Evolutionary conservation across 2,113 vertebrate species (phyloP).

Genomic region (Leptobrachium leishanense): DNA sequence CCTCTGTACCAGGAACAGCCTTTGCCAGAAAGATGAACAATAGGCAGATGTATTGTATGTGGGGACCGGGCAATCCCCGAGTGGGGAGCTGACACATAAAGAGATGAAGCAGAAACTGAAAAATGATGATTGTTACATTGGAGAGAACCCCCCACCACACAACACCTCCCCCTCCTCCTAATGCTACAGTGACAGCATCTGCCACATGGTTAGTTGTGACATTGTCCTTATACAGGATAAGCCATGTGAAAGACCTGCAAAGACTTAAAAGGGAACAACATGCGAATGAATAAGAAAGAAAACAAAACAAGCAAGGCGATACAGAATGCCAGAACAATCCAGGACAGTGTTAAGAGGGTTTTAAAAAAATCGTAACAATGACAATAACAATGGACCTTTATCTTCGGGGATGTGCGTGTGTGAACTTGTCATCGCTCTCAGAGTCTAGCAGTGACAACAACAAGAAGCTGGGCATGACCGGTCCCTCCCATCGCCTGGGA

Average conservation of each 20-base stretch:
- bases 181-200: conserved; percentile 18
- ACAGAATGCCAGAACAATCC: too few relatives aligned
- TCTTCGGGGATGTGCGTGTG: neutral
- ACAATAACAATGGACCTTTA: conserved; percentile 28
- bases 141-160: neutral
- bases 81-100: neutral
- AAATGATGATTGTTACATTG: neutral
- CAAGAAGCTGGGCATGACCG: neutral
- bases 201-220: conserved; percentile 25
- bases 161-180: neutral
- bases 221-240: conserved; percentile 15
- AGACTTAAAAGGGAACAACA: neutral
- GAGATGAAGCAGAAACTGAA: conserved; percentile 9
- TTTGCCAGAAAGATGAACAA: conserved; percentile 22
- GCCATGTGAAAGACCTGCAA: neutral
- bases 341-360: too few relatives aligned
- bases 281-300: too few relatives aligned
- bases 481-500: neutral
- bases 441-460: too few relatives aligned
- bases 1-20: neutral
- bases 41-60: conserved; percentile 22
- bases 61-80: neutral
- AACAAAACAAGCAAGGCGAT: too few relatives aligned
- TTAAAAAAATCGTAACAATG: too few relatives aligned
- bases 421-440: too few relatives aligned